Base-by-base conservation (phyloP, 2,113 vertebrate genomes). In the Austrofundulus limnaeus region DNA sequence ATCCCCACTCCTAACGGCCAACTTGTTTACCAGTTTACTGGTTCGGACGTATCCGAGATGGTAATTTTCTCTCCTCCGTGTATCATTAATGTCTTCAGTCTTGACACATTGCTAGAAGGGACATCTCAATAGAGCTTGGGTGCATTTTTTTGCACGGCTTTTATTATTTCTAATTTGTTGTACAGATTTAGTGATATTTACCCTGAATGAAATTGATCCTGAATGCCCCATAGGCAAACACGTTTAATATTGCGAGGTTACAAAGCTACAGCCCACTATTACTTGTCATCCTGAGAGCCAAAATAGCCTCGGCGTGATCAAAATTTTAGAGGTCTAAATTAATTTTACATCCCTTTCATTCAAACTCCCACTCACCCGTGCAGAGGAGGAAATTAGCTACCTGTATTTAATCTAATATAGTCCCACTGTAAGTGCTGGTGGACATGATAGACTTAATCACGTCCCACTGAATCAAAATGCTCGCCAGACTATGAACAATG, bases 21-120 rank as follows among this genome's bases (percentile, higher is more conserved):
- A 90, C 95, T 95, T 96, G 95, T 97, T 98, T 96, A 97, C 95
- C 90, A 94, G 95, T 94, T 97, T 96, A 94, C 94, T 94, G 92
- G 90, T 94, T 92, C 88, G 94, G 95, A 95, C 94, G 90, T 91
- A 94, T 96, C 93, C 90, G 74, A 94, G 95, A 95, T 92, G 92
- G 90, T 95, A 94, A 96, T 95, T 96, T 94, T 93, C 91, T 89
- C 80, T 92, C 94, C 92, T 94, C 85, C 91, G 92, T 94, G 92
- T 93, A 93, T 94, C 95, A 94, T 95, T 96, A 97, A 94, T 93
- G 92, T 93, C 90, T 91, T 83, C 86, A 85, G 88, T 82, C 84
- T 87, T 91, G 93, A 93, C 93, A 94, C 86, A 74, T 89, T 86
- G 92, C 93, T 94, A 86, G 92, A 89, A 94, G 90, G 86, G 87